Evolutionary conservation across 2,797 vertebrate species (phyloP).

Genomic region (Hemibagrus guttatus): DNA sequence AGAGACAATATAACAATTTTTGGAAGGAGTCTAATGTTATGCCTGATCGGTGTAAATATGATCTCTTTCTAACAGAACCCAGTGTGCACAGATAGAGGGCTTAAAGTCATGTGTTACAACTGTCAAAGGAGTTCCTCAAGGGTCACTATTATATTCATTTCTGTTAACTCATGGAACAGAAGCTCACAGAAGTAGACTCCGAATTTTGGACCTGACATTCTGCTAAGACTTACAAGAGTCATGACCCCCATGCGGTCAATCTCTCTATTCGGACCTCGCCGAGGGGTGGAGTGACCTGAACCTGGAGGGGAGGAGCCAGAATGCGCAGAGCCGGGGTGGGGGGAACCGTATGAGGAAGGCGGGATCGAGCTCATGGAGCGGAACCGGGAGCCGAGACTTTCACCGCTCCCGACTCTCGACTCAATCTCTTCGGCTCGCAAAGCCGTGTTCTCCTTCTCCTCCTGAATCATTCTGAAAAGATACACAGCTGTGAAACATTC

Average conservation of each 20-base stretch:
- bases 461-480: constrained; percentile 87
- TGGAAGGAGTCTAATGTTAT: no score
- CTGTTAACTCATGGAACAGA: constrained; percentile 3
- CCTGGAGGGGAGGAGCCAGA: constrained; percentile 85
- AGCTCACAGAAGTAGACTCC: background rate
- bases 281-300: constrained; percentile 90
- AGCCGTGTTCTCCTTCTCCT: constrained; percentile 94
- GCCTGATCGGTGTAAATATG: no score
- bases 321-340: constrained; percentile 67
- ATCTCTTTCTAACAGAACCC: no score
- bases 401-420: constrained; percentile 87
- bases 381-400: constrained; percentile 83
- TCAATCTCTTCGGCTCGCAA: constrained; percentile 95
- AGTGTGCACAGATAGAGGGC: no score
- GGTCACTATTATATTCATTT: background rate
- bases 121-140: no score
- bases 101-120: no score
- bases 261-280: constrained; percentile 86
- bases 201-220: background rate
- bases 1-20: background rate
- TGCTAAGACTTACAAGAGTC: constrained; percentile 83
- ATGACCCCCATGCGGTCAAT: constrained; percentile 93
- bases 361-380: constrained; percentile 85
- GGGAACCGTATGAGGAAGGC: constrained; percentile 71
- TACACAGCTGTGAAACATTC: background rate